Conservation (phyloP, 2,113 vertebrate species). For the Sceloporus undulatus region DNA sequence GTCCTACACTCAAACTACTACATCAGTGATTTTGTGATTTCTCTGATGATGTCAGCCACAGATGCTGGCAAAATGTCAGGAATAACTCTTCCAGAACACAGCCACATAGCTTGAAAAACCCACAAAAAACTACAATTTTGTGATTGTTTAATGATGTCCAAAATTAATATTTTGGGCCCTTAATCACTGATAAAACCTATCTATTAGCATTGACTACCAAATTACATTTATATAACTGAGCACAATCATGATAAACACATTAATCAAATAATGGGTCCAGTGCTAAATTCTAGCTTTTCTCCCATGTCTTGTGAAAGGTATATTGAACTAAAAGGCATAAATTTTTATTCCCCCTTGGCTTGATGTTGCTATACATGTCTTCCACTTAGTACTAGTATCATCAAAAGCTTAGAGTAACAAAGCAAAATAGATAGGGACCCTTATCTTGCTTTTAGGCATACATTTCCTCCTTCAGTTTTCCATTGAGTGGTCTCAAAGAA, state of each 20-base stretch:
- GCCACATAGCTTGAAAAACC: no score
- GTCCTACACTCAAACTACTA: no score
- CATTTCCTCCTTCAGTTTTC: neutral
- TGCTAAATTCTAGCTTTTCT: neutral
- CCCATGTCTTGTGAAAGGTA: neutral
- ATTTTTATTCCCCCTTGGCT: slow-evolving; percentile 25
- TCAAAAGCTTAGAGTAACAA: neutral
- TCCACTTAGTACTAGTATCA: slow-evolving; percentile 17
- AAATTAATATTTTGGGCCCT: neutral
- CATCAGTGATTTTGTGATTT: no score
- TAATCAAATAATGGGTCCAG: neutral
- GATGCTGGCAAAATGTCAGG: no score
- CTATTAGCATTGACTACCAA: neutral
- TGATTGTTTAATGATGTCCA: neutral
- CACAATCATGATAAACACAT: no score
- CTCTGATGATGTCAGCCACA: no score
- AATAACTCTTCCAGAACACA: no score
- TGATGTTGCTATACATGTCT: neutral
- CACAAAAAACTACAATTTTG: no score
- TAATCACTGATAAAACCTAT: neutral
- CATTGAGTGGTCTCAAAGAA: rapidly evolving
- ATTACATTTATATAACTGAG: neutral
- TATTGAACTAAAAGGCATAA: slow-evolving; percentile 32
- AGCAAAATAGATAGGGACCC: neutral
- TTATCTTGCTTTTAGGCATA: slow-evolving; percentile 17